phyloP scores from a whole-genome alignment of 2,888 invertebrate genomes.

The Dryadula phaetusa region DNA sequence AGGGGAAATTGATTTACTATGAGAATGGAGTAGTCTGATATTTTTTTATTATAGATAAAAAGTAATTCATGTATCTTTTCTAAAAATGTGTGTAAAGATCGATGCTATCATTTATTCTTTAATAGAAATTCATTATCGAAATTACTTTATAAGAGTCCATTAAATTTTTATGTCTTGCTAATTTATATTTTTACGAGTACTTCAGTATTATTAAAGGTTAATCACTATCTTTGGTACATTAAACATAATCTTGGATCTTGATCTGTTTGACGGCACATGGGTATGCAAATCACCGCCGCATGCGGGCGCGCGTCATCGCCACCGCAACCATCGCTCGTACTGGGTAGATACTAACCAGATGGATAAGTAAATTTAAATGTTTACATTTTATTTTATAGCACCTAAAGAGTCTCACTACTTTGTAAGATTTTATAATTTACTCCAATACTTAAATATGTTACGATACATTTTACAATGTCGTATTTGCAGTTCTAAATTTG shows the following conservation, averaged over 20 bases:
- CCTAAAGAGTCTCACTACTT: background rate
- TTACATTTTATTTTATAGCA: background rate
- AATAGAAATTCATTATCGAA: constrained; percentile 10
- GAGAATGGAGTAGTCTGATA: constrained; percentile 53
- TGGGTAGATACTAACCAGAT: constrained; percentile 48
- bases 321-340: constrained; percentile 51
- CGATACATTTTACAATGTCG: too few species aligned
- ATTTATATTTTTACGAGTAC: constrained; percentile 24
- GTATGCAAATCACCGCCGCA: constrained; percentile 80
- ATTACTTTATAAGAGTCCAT: constrained; percentile 12
- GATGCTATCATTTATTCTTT: constrained; percentile 2
- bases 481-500: too few species aligned
- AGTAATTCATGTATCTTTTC: constrained; percentile 8
- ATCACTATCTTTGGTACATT: constrained; percentile 26
- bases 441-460: too few species aligned
- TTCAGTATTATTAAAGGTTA: constrained; percentile 24
- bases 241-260: constrained; percentile 39
- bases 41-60: constrained; percentile 10
- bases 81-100: background rate
- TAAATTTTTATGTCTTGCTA: constrained; percentile 5
- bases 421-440: background rate
- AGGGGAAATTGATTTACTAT: constrained; percentile 65
- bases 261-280: constrained; percentile 53
- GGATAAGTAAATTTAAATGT: constrained; percentile 17
- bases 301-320: constrained; percentile 62